phyloP scores from a whole-genome alignment of 2,113 vertebrate genomes.

The Oryctolagus cuniculus region mOryCun1.1 NC_091444.1:4858501-4859000 shows the following conservation, averaged over 20 bases:
- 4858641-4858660: not conserved
- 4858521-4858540: not conserved
- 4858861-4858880: not conserved
- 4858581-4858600: constrained; percentile 30
- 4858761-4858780: not conserved
- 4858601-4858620: not conserved
- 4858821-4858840: not conserved
- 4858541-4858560: constrained; percentile 29
- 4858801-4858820: not conserved
- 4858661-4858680: not conserved
- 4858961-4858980: too few species aligned
- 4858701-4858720: not conserved
- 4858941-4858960: too few species aligned
- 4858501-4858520: not conserved
- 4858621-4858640: not conserved
- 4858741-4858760: not conserved
- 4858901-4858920: not conserved
- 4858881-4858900: not conserved
- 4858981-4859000: too few species aligned
- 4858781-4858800: not conserved
- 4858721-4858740: not conserved
- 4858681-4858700: not conserved
- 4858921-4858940: not conserved
- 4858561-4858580: not conserved
- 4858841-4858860: not conserved